These are phyloP conservation scores for Hydriomena furcata DNA, from an alignment of 2,888 invertebrate genomes.

Conservation along the genomic window DNA sequence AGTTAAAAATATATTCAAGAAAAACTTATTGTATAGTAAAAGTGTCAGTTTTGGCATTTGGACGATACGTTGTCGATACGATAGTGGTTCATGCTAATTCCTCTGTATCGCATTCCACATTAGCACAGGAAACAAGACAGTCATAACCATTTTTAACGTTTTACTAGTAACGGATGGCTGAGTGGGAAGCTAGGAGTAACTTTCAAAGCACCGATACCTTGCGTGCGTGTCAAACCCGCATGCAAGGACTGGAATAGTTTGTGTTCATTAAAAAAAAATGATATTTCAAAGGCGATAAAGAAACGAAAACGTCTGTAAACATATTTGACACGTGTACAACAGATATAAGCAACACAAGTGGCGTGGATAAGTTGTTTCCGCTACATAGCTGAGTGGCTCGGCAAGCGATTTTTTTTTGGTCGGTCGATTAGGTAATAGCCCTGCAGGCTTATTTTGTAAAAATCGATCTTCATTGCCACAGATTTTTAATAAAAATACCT, in stretches of 20 bases:
- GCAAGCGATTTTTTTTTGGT: slow-evolving; percentile 48
- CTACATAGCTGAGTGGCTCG: slow-evolving; percentile 48
- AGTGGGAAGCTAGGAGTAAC: slow-evolving; percentile 21
- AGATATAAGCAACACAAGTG: slow-evolving; percentile 60
- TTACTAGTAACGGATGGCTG: slow-evolving; percentile 29
- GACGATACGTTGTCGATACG: too few species aligned
- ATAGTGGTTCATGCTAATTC: too few species aligned
- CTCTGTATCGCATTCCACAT: slow-evolving; percentile 25
- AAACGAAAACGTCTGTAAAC: slow-evolving; percentile 62
- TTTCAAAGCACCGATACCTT: slow-evolving; percentile 36
- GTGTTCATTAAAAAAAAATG: slow-evolving; percentile 50
- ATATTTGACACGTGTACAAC: slow-evolving; percentile 67
- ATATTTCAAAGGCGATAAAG: slow-evolving; percentile 57
- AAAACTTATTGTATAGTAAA: too few species aligned
- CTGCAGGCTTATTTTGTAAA: too few species aligned
- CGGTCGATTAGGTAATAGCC: too few species aligned
- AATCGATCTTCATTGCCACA: too few species aligned
- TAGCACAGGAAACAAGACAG: slow-evolving; percentile 24
- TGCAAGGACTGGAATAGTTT: slow-evolving; percentile 32
- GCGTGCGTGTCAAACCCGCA: slow-evolving; percentile 42
- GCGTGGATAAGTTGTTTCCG: slow-evolving; percentile 62
- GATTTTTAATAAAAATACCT: too few species aligned
- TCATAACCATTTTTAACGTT: slow-evolving; percentile 24
- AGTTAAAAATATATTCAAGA: too few species aligned
- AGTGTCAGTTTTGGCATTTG: too few species aligned